Conservation (phyloP, 2,797 vertebrate species). For the Hirundo rustica region DNA sequence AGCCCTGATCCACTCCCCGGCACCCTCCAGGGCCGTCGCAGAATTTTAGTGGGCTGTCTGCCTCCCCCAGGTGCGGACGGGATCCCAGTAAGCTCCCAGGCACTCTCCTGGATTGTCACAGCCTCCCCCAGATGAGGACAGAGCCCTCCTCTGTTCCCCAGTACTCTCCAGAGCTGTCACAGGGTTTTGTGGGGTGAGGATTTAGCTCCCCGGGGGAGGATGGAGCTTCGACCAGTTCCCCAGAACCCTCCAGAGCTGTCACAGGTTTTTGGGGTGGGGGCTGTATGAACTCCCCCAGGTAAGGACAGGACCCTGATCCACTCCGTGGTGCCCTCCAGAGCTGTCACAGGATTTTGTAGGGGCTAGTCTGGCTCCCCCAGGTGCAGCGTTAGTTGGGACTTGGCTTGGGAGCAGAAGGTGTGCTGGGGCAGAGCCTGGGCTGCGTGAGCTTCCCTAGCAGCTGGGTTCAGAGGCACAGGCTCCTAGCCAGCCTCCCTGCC, state of each 20-base stretch:
- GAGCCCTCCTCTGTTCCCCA: background rate
- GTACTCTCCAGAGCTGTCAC: background rate
- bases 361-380: too few species aligned
- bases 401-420: background rate
- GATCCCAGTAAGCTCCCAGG: background rate
- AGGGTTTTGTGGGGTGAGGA: background rate
- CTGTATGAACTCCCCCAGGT: too few species aligned
- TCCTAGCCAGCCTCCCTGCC: background rate
- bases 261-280: background rate
- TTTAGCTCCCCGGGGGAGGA: background rate
- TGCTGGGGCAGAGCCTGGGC: rapidly evolving
- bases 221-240: background rate
- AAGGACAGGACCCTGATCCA: background rate
- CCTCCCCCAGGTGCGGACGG: background rate
- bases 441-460: background rate
- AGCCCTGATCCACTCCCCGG: background rate
- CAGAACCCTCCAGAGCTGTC: background rate
- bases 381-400: background rate
- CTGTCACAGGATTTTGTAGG: background rate
- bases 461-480: background rate
- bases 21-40: background rate
- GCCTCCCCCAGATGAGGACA: background rate
- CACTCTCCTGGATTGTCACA: background rate
- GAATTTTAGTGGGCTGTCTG: background rate
- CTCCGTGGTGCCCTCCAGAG: background rate